Base-by-base conservation (phyloP, 1,140 invertebrate genomes). In the Agrypnia vestita region DNA sequence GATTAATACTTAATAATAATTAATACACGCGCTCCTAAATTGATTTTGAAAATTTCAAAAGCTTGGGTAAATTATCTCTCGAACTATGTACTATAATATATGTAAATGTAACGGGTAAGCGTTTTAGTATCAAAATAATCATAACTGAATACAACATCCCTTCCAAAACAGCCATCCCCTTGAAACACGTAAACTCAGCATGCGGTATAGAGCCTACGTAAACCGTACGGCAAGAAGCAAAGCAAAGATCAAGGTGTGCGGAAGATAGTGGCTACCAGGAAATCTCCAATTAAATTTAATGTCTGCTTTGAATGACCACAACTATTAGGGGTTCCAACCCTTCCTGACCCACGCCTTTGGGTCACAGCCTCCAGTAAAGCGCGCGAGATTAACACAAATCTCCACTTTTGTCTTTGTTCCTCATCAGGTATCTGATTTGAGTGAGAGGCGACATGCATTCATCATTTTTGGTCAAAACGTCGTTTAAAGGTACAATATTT, bases 211-310 rank as follows among this genome's bases (percentile, higher is more conserved):
- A 35, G 6, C 25, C 25, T 35, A 43, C n/a, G 9, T 43, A 71
- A 47, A 47, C 43, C 47, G 43, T 47, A n/a, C 35, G 47, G 35
- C 61, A 64, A 59, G 55, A 35, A 64, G 43, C 15, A 49, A 71
- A 71, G 21, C 67, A 15, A 71, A 71, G 46, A 71, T 49, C 46
- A 71, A 49, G 67, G 44, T 17, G 46, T 61, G 46, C 35, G 19
- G 47, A 55, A 75, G 51, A 44, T 75, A 75, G 73, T 7, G 43
- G 44, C 19, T 55, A 71, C 10, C 53, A 76, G 61, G 80, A 81
- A 81, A 81, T 81, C 74, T 73, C 80, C 80, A 77, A 77, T 81
- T 81, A 81, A 77, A 77, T 81, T 81, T 76, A 78, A 77, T 73
- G 80, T 67, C 76, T 64, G 75, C 75, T 77, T 78, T 78, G 80